These are phyloP conservation scores for Brienomyrus longianalis DNA, from an alignment of 2,113 vertebrate genomes.

Conservation along the genomic window DNA sequence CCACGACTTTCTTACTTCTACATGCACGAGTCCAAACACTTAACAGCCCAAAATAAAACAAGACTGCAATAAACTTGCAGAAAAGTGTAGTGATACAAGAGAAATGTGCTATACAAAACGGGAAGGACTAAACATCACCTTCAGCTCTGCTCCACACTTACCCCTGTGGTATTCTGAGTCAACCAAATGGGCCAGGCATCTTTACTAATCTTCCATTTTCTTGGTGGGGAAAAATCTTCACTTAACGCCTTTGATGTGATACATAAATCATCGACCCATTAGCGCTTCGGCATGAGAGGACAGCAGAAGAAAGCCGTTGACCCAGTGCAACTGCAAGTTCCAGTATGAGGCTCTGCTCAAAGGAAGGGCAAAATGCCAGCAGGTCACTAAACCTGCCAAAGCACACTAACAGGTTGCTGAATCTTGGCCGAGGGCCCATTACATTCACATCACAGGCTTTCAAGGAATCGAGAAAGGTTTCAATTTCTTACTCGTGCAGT, in stretches of 20 bases:
- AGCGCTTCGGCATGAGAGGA: neutral
- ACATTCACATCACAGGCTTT: neutral
- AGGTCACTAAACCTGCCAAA: neutral
- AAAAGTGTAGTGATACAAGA: neutral
- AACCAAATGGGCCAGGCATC: neutral
- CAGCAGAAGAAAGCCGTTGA: neutral
- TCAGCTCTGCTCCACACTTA: neutral
- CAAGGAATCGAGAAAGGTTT: neutral
- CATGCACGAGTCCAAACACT: neutral
- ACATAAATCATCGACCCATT: neutral
- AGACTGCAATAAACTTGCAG: neutral
- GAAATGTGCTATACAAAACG: neutral
- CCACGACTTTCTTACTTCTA: neutral
- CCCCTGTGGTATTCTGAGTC: neutral
- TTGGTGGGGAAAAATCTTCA: neutral
- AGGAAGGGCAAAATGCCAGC: neutral
- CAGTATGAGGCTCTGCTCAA: neutral
- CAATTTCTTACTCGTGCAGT: neutral
- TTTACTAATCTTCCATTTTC: neutral
- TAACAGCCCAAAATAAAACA: neutral
- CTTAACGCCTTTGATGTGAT: neutral
- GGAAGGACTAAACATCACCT: neutral
- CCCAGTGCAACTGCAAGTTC: neutral
- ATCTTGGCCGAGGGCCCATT: neutral
- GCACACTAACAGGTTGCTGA: neutral